phyloP scores from a whole-genome alignment of 2,888 invertebrate species.

The Mythimna loreyi region DNA sequence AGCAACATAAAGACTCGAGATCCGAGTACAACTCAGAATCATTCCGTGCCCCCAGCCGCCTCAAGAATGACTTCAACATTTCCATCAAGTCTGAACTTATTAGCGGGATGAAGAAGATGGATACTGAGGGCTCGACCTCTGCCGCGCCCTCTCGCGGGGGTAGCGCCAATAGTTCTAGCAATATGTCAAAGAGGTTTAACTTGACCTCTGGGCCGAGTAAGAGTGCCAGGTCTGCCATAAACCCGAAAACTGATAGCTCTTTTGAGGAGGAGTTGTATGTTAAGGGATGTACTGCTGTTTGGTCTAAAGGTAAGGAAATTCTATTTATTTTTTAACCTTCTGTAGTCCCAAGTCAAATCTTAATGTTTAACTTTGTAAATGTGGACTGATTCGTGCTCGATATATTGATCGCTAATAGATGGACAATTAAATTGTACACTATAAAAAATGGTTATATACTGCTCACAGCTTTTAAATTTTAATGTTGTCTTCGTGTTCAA shows the following conservation, averaged over 20 bases:
- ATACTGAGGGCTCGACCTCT: conserved; percentile 71
- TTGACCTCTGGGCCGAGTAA: conserved; percentile 71
- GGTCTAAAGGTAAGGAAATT: conserved; percentile 92
- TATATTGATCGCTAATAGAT: too few relatives aligned
- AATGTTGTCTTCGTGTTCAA: too few relatives aligned
- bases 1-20: conserved; percentile 78
- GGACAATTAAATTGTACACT: too few relatives aligned
- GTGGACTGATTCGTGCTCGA: too few relatives aligned
- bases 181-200: conserved; percentile 87
- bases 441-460: too few relatives aligned
- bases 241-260: conserved; percentile 85
- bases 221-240: conserved; percentile 71
- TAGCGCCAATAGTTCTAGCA: conserved; percentile 86
- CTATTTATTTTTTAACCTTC: background rate
- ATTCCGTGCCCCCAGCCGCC: conserved; percentile 81
- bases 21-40: conserved; percentile 82
- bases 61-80: conserved; percentile 86
- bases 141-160: conserved; percentile 79
- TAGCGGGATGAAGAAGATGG: conserved; percentile 76
- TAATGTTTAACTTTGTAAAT: too few relatives aligned
- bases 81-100: conserved; percentile 85
- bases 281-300: conserved; percentile 95
- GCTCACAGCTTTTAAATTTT: too few relatives aligned
- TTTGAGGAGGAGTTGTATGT: conserved; percentile 97
- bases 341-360: too few relatives aligned